Evolutionary conservation across 2,797 vertebrate species (phyloP).

Genomic region (Sternotherus odoratus): DNA sequence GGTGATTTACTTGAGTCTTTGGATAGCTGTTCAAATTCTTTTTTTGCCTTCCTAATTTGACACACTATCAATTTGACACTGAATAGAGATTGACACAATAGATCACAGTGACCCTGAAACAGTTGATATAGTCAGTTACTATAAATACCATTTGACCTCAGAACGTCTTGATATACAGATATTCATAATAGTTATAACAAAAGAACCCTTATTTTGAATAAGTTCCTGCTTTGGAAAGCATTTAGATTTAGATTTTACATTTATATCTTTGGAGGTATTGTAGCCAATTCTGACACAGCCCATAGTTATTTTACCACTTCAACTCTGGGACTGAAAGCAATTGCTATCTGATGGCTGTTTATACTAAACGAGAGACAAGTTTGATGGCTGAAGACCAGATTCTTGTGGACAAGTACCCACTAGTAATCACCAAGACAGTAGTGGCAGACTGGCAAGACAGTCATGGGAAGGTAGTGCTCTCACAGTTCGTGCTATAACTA

Average conservation of each 20-base stretch:
- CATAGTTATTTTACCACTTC: neutral
- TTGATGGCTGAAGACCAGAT: neutral
- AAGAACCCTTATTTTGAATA: conserved; percentile 26
- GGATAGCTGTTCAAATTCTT: no score
- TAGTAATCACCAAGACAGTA: neutral
- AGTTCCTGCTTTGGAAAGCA: conserved; percentile 8
- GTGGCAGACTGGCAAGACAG: no score
- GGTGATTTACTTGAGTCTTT: no score
- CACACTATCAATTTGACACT: neutral
- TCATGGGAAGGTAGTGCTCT: no score
- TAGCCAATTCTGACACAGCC: neutral
- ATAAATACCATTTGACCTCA: neutral
- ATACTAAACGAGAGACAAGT: no score
- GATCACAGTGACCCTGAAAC: neutral
- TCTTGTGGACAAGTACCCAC: neutral
- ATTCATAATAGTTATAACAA: neutral
- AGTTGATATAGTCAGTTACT: neutral
- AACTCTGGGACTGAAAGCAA: neutral
- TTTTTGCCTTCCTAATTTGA: neutral
- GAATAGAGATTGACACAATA: neutral
- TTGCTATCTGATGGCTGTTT: neutral
- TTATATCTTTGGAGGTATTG: neutral
- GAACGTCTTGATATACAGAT: neutral
- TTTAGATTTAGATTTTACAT: neutral
- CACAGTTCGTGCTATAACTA: neutral